These are phyloP conservation scores for Euzophera pinguis DNA, from an alignment of 2,888 invertebrate genomes.

Conservation along the genomic window DNA sequence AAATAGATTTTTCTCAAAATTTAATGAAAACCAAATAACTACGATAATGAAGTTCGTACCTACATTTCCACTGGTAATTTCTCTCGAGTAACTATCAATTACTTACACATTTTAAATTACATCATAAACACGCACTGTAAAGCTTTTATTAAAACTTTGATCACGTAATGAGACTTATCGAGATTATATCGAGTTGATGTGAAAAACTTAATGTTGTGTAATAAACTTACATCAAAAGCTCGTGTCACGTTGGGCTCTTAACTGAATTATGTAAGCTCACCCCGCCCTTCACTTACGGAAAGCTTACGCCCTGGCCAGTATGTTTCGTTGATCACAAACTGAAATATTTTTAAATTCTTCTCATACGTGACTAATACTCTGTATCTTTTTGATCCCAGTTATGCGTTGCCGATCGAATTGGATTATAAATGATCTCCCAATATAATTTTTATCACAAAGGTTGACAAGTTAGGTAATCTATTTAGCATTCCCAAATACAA, in stretches of 20 bases:
- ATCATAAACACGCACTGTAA: neutral
- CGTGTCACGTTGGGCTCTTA: neutral
- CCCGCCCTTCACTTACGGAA: slow-evolving; percentile 13
- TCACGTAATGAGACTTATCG: neutral
- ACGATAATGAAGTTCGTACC: neutral
- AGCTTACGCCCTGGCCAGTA: neutral
- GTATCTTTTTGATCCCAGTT: no score
- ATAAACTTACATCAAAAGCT: slow-evolving; percentile 4
- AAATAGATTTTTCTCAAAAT: no score
- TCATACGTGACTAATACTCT: no score
- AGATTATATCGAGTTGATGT: neutral
- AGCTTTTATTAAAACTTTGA: neutral
- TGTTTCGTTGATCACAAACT: neutral
- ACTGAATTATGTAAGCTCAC: slow-evolving; percentile 13
- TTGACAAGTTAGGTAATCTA: no score
- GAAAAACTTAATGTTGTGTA: slow-evolving; percentile 1
- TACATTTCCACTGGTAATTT: no score
- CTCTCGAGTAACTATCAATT: neutral
- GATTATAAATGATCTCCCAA: no score
- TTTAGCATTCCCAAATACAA: no score
- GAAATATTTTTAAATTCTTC: no score
- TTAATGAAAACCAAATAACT: no score
- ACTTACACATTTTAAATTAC: neutral
- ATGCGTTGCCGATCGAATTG: no score
- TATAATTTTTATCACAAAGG: no score